Base-by-base conservation (phyloP, 92 coral and sea anemone genomes). In the Muricea muricata region DNA sequence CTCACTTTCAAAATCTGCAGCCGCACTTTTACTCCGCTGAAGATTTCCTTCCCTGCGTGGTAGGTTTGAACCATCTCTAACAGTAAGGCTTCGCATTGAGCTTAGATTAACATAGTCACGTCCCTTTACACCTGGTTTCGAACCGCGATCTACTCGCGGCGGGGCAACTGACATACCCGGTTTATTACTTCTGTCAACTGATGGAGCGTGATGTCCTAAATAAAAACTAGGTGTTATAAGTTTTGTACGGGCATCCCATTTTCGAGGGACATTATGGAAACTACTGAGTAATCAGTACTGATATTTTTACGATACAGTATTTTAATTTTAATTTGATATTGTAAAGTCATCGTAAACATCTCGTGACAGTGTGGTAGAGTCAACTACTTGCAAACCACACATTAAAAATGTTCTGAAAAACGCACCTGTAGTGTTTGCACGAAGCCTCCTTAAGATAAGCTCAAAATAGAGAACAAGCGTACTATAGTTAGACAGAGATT, bases 21-120 rank as follows among this genome's bases (percentile, higher is more conserved):
- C 83, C 29, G 69, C 52, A 78, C 83, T 78, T 58, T 58, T 56
- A 40, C 83, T 78, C 30, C 83, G 83, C 31, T 56, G 70, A 26
- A 78, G 30, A 57, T 56, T 78, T 18, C 29, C 29, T 13, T 45
- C 45, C 18, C 45, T 32, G 5, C 48, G 47, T 18, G 48, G 70
- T 13, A 7, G 54, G 3, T 17, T 18, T 52, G 60, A 52, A 55
- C 47, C 6, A 10, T 78, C 83, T 13, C 23, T 61, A 13, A 78
- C 61, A 10, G 83, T 78, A 1, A 72, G 21, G 6, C 83, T 56
- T 39, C 55, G 57, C 37, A 63, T 63, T 30, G 70, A n/a, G n/a
- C 25, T 25, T 28, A 63, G 30, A 32, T 63, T 63, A 6, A 63
- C 70, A 30, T 63, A 63, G 6, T 63, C 70, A 63, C 70, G 70